Percentiles rank a stretch among this genome's conserved stretches.
These are phyloP conservation scores for Typhlichthys subterraneus DNA, from an alignment of 2,797 vertebrate species.

Conservation along the genomic window DNA sequence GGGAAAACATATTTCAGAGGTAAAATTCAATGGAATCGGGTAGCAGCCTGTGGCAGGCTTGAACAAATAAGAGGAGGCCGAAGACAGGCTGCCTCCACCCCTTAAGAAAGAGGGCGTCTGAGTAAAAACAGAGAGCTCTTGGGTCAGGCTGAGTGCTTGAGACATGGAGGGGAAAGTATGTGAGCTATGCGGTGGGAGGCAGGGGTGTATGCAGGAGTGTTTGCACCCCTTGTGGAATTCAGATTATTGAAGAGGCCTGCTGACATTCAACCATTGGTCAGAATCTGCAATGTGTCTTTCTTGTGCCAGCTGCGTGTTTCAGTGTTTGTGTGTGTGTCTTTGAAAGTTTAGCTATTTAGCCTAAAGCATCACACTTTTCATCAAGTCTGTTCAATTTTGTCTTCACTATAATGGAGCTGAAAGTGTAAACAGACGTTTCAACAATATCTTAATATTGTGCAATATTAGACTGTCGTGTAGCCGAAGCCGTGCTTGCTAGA, in stretches of 20 bases:
- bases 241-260: conserved; percentile 61
- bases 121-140: conserved; percentile 56
- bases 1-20: conserved; percentile 1
- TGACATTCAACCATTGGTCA: conserved; percentile 49
- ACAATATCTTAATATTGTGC: conserved; percentile 2
- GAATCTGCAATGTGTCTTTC: neutral
- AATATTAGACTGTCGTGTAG: conserved; percentile 17
- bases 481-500: conserved; percentile 28
- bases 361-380: neutral
- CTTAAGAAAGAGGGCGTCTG: conserved; percentile 52
- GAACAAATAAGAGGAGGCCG: conserved; percentile 39
- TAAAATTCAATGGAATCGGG: neutral
- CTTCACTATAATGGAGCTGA: too few relatives aligned
- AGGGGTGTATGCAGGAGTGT: conserved; percentile 51
- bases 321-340: conserved; percentile 9
- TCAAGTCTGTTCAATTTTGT: too few relatives aligned
- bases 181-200: conserved; percentile 78
- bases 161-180: conserved; percentile 73
- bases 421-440: conserved; percentile 12
- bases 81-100: conserved; percentile 51
- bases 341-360: neutral
- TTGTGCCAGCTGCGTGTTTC: conserved; percentile 1
- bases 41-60: neutral
- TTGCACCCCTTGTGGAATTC: conserved; percentile 67
- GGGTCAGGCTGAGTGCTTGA: conserved; percentile 61